Base-by-base conservation (phyloP, 2,888 invertebrate species). In the Baccha elongata region DNA sequence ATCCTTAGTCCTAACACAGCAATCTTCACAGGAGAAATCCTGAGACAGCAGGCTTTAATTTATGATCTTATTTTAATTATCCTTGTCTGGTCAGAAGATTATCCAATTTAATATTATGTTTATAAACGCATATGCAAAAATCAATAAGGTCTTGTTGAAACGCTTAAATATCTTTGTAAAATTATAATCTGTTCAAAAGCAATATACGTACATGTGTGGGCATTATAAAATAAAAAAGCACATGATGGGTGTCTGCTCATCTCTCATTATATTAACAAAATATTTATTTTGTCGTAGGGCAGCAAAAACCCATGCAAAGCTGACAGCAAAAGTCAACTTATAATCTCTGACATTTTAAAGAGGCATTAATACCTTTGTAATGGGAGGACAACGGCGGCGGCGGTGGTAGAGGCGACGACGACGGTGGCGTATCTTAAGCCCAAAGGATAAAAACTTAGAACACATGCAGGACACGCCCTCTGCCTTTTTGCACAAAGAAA, bases 331-430 rank as follows among this genome's bases (percentile, higher is more conserved):
- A 72, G 60, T 73, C 65, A 72, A 67, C 67, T 46, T 32, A 23
- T 15, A 46, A 46, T 73, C 29, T 40, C 48, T 64, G 53, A 69
- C 55, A 62, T 55, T 48, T 64, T 40, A 74, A 79, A 62, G 68
- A 48, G 60, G 42, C 74, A 68, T 60, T 46, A 19, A 60, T 44
- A 52, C 44, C 21, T 32, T 68, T 23, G 40, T 58, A 32, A 29
- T 17, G 11, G 21, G 11, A 42, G 8, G 50, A 50, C 26, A 26
- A 7, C 5, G 3, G 13, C 8, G 13, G 7, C 3, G 13, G 6
- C 7, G 11, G 8, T 10, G 50, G 23, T 21, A 1, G 21, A 3
- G 21, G 10, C 29, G 26, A 2, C 11, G 15, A 29, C 1, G 3
- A 1, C 11, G 50, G 29, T 21, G 32, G 52, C 32, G 3, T 35